Conservation (phyloP, 2,888 invertebrate genomes). For the Melanostoma mellinum region DNA sequence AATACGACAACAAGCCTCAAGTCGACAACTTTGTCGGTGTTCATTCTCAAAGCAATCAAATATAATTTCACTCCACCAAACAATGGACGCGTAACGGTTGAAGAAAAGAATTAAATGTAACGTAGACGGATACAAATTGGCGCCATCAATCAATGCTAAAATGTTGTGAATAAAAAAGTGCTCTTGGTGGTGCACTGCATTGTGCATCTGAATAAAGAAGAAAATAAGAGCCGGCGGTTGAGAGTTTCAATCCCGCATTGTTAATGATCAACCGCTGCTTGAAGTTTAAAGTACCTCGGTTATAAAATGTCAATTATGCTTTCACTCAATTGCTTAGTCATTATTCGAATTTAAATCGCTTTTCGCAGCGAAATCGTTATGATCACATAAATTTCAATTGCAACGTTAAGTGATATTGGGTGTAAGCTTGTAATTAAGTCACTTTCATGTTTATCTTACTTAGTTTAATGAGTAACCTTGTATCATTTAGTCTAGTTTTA, state of each 20-base stretch:
- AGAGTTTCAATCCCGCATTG: constrained; percentile 10
- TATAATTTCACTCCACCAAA: constrained; percentile 41
- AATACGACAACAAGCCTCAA: no score
- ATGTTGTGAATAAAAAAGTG: constrained; percentile 6
- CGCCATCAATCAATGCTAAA: constrained; percentile 40
- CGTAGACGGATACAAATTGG: constrained; percentile 43
- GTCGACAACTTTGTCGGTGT: not conserved
- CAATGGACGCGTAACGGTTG: constrained; percentile 29
- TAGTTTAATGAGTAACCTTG: not conserved
- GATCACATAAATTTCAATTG: not conserved
- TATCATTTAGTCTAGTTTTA: no score
- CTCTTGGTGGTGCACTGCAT: constrained; percentile 25
- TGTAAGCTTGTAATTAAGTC: constrained; percentile 27
- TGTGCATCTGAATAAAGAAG: constrained; percentile 21
- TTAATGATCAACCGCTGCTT: constrained; percentile 32
- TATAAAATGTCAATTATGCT: constrained; percentile 56
- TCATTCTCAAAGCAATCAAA: constrained; percentile 38
- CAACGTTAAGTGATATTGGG: constrained; percentile 36
- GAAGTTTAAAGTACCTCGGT: constrained; percentile 29
- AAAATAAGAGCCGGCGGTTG: not conserved
- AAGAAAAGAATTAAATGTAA: constrained; percentile 39
- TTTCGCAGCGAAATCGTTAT: not conserved
- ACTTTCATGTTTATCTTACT: constrained; percentile 10
- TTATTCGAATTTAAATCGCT: constrained; percentile 21
- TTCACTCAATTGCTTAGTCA: constrained; percentile 59